Evolutionary conservation across 2,888 invertebrate species (phyloP), one percentile per base, ranked within the genome.

Genomic region (Drosophila glabriapex): DNA sequence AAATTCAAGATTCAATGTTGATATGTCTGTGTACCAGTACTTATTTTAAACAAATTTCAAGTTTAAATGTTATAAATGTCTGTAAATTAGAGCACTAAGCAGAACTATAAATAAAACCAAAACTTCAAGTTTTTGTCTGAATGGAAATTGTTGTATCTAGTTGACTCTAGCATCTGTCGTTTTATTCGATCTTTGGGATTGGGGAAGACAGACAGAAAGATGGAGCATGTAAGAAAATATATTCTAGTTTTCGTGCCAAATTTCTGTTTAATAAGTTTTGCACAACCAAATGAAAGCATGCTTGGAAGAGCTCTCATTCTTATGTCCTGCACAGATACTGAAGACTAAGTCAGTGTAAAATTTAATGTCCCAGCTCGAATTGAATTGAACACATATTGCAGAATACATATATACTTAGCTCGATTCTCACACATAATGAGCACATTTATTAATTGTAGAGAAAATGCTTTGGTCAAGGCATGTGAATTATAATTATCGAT

Each of bases 121-220:
- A 78, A 78, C 78, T 78, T 78, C 58, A 78, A 74, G 76, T 80
- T 76, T 79, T 79, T 87, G 82, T 85, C 88, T 83, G 79, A 81
- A 69, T 62, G 65, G 55, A 68, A 72, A 46, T 64, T 60, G 53
- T 70, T 70, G 41, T 19, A 67, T 61, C 10, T n/a, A 10, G 5
- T 12, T 41, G 0, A 41, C 19, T 41, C 10, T 10, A 41, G 2
- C n/a, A 10, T 41, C 22, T 25, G 4, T 3, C 7, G 4, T 43
- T 43, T 7, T 14, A 22, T 43, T 43, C 6, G 7, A 43, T 22
- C 14, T 22, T 6, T 22, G 12, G 6, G 14, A 22, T 43, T 7
- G 4, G 9, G 39, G 3, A 16, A 37, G 6, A 16, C 6, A 41
- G 10, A n/a, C 14, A 14, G 22, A 7, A 7, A 14, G 4, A 46